phyloP scores from a whole-genome alignment of 35 echinoderm and acorn worm genomes.

The Apostichopus japonicus region DNA sequence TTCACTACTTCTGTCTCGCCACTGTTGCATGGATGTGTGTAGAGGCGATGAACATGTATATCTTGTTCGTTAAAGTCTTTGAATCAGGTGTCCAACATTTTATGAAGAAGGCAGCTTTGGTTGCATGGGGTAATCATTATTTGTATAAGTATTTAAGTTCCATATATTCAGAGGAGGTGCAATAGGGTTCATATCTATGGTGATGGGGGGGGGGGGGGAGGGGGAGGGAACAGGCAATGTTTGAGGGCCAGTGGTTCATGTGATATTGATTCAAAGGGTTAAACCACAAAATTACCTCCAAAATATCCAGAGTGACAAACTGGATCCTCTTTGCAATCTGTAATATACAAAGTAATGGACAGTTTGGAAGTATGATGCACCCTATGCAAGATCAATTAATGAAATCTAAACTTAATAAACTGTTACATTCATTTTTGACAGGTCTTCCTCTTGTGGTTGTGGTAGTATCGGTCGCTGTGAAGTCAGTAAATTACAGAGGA shows the following conservation, averaged over 20 bases:
- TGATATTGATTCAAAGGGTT: too few species aligned
- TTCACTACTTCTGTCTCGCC: constrained; percentile 46
- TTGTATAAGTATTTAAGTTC: not conserved
- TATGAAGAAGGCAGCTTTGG: not conserved
- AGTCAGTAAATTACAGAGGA: not conserved
- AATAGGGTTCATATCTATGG: too few species aligned
- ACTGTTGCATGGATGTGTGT: constrained; percentile 48
- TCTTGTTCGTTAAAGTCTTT: constrained; percentile 59
- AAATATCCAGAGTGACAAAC: too few species aligned
- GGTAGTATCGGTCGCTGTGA: not conserved
- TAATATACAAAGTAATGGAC: not conserved
- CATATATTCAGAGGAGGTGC: not conserved
- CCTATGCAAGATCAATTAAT: not conserved
- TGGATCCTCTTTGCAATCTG: not conserved
- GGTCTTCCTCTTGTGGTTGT: not conserved
- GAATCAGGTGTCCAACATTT: not conserved
- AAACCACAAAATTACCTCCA: too few species aligned
- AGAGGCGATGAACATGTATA: constrained; percentile 36
- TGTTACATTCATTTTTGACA: not conserved
- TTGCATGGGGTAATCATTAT: constrained; percentile 51
- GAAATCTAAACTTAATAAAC: not conserved
- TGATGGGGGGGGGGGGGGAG: too few species aligned
- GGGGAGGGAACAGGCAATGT: too few species aligned
- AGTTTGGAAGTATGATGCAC: not conserved
- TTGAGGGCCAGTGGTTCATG: too few species aligned